phyloP scores from a whole-genome alignment of 2,888 invertebrate species.

The Meiosimyza platycephala region DNA sequence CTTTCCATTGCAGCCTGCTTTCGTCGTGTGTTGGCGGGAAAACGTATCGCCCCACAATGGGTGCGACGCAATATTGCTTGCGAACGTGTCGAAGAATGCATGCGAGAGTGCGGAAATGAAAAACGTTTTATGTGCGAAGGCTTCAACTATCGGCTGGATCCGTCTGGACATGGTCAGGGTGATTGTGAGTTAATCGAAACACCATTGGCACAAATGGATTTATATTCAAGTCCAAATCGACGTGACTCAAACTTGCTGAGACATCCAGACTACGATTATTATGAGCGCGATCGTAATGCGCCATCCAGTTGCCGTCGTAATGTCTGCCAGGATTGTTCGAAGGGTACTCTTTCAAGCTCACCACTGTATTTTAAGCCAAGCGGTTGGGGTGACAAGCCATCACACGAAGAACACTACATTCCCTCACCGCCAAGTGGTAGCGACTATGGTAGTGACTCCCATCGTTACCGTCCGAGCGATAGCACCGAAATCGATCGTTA shows the following conservation, averaged over 20 bases:
- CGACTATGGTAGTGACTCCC: conserved; percentile 52
- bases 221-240: conserved; percentile 68
- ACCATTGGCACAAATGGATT: conserved; percentile 77
- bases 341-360: conserved; percentile 54
- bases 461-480: conserved; percentile 54
- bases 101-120: conserved; percentile 80
- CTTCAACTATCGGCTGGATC: conserved; percentile 85
- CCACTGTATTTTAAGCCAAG: conserved; percentile 61
- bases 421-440: conserved; percentile 48
- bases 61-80: conserved; percentile 77
- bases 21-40: conserved; percentile 80
- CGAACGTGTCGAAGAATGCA: conserved; percentile 80
- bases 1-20: conserved; percentile 76
- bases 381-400: conserved; percentile 47
- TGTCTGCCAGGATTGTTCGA: conserved; percentile 63
- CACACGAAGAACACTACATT: conserved; percentile 52
- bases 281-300: conserved; percentile 81
- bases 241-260: conserved; percentile 68
- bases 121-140: conserved; percentile 83
- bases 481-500: conserved; percentile 61
- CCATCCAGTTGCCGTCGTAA: conserved; percentile 71
- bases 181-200: conserved; percentile 82
- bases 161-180: conserved; percentile 77
- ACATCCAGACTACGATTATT: conserved; percentile 81
- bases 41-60: conserved; percentile 76